Base-by-base conservation (phyloP, 2,113 vertebrate genomes). In the Tyto alba region DNA sequence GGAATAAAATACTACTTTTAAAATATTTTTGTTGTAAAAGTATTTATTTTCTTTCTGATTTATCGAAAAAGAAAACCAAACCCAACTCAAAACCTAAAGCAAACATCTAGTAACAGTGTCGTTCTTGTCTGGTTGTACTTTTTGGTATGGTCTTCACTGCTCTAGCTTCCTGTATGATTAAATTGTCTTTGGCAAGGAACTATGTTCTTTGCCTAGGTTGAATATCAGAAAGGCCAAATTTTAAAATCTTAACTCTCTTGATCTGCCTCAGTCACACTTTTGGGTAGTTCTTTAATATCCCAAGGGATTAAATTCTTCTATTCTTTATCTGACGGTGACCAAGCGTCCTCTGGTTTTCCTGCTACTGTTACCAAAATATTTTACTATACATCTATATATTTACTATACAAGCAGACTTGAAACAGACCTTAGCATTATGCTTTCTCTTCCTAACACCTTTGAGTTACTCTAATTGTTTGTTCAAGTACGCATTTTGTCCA, bases 341-440 rank as follows among this genome's bases (percentile, higher is more conserved):
- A 53, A n/a, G 27, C n/a, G 20, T 53, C 34, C 17, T 6, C 25
- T 92, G 13, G 2, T 47, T 82, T 85, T 11, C 5, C 34, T 43
- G 23, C n/a, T 86, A 3, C 56, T 78, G 22, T 36, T 50, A 23
- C 18, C 0, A 1, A n/a, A n/a, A n/a, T n/a, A n/a, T n/a, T n/a
- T n/a, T n/a, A n/a, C n/a, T n/a, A n/a, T n/a, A n/a, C n/a, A n/a
- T n/a, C n/a, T n/a, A 7, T 40, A 7, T 10, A 11, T 56, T 72
- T 67, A 41, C 12, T 48, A 11, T 21, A 11, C 8, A 1, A 5
- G 26, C 38, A 36, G 38, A 18, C 50, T 50, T 64, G 21, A 16
- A 64, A 30, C 20, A 25, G 21, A 38, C 47, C 15, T 32, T 20
- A 64, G 68, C 12, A 2, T 56, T 60, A 11, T 18, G 8, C 12